A percentile compares a stretch with the other conserved stretches of the same genome.
Conservation (phyloP, 2,797 vertebrate species). For the Anableps anableps region DNA sequence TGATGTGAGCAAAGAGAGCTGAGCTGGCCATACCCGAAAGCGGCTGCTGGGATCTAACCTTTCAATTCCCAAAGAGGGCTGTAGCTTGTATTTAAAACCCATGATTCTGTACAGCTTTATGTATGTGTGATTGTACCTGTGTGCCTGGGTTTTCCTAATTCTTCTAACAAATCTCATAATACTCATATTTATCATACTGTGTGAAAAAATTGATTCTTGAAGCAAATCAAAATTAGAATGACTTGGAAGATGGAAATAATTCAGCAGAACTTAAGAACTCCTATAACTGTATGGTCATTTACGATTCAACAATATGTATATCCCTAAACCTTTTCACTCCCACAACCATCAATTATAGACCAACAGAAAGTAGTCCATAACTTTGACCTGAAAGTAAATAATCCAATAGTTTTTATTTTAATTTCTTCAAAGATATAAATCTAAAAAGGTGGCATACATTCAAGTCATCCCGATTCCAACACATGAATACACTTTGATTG, state of each 20-base stretch:
- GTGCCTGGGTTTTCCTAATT: not conserved
- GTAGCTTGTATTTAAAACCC: conserved; percentile 50
- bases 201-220: not conserved
- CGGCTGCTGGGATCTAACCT: conserved; percentile 52
- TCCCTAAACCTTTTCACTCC: too few relatives aligned
- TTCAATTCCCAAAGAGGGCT: conserved; percentile 47
- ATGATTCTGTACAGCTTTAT: conserved; percentile 38
- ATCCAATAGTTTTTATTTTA: too few relatives aligned
- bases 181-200: not conserved
- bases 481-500: too few relatives aligned
- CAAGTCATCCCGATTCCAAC: too few relatives aligned
- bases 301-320: not conserved
- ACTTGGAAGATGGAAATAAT: not conserved
- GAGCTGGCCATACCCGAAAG: conserved; percentile 67
- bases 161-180: not conserved
- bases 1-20: conserved; percentile 70
- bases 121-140: conserved; percentile 2
- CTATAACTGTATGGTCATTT: not conserved
- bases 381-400: too few relatives aligned
- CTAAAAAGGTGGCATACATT: too few relatives aligned
- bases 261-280: not conserved
- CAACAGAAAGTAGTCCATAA: too few relatives aligned
- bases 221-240: not conserved
- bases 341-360: too few relatives aligned
- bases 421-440: too few relatives aligned